Percentiles rank a stretch among this genome's conserved stretches.
Evolutionary conservation across 2,797 vertebrate species (phyloP).

Genomic region (Myiothlypis chrysogaster): DNA sequence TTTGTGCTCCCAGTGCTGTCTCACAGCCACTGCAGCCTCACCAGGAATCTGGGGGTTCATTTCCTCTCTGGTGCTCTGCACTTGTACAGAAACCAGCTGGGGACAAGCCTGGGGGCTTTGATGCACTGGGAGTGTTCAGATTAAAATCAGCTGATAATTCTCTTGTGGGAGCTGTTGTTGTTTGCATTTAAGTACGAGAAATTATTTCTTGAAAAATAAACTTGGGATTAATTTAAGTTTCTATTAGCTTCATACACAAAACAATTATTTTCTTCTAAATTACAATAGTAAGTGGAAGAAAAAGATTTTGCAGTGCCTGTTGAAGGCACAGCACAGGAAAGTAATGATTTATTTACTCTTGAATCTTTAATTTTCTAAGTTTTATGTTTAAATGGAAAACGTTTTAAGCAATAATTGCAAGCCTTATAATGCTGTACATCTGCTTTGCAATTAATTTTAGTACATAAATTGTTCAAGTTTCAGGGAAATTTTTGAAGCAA

Average conservation of each 20-base stretch:
- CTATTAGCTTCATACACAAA: background rate
- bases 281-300: background rate
- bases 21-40: background rate
- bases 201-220: background rate
- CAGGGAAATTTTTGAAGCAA: background rate
- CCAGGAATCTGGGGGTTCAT: background rate
- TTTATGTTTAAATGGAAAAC: background rate
- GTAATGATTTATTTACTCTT: background rate
- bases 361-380: background rate
- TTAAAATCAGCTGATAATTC: background rate
- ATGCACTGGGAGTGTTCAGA: background rate
- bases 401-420: background rate
- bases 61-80: background rate
- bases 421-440: background rate
- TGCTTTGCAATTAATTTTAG: background rate
- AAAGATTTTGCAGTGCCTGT: background rate
- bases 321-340: background rate
- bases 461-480: background rate
- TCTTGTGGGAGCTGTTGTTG: background rate
- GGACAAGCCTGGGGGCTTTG: background rate
- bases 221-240: background rate
- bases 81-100: background rate
- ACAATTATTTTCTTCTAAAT: fast-evolving
- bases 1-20: background rate
- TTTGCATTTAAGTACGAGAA: background rate